Conservation (phyloP, 2,888 invertebrate species). For the Alcis repandata region DNA sequence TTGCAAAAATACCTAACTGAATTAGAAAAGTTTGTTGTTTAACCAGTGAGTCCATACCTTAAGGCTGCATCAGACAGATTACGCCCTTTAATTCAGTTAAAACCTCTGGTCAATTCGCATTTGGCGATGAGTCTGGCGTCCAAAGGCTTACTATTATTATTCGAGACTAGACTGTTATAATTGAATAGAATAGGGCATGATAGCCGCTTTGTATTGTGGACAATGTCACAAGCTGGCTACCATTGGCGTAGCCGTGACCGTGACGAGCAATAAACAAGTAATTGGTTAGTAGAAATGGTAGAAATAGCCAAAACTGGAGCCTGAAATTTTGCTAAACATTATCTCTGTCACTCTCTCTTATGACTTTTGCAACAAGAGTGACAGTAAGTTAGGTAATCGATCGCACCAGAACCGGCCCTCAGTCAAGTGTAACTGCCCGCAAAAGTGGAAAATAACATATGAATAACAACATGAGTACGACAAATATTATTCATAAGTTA, state of each 20-base stretch:
- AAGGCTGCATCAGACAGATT: slow-evolving; percentile 19
- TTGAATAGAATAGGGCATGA: slow-evolving; percentile 11
- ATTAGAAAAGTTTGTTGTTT: background rate
- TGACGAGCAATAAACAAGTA: background rate
- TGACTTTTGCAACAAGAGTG: too few species aligned
- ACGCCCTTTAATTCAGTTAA: slow-evolving; percentile 26
- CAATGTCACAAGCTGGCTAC: slow-evolving; percentile 5
- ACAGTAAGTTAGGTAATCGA: too few species aligned
- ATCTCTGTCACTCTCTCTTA: too few species aligned
- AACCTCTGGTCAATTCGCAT: slow-evolving; percentile 23
- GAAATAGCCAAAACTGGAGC: too few species aligned
- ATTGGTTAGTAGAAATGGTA: background rate
- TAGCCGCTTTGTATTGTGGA: slow-evolving; percentile 15
- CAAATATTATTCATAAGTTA: too few species aligned
- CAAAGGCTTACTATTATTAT: slow-evolving; percentile 24
- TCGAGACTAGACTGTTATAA: slow-evolving; percentile 12
- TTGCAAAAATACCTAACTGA: too few species aligned
- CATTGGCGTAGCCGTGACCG: background rate
- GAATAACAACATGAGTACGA: too few species aligned
- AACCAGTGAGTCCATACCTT: background rate
- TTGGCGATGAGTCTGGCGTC: slow-evolving; percentile 11
- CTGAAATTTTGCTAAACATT: too few species aligned
- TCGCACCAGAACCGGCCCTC: too few species aligned
- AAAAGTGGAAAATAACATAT: too few species aligned
- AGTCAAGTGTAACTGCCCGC: too few species aligned